phyloP scores from a whole-genome alignment of 2,113 vertebrate species.

The Cervus canadensis region DNA sequence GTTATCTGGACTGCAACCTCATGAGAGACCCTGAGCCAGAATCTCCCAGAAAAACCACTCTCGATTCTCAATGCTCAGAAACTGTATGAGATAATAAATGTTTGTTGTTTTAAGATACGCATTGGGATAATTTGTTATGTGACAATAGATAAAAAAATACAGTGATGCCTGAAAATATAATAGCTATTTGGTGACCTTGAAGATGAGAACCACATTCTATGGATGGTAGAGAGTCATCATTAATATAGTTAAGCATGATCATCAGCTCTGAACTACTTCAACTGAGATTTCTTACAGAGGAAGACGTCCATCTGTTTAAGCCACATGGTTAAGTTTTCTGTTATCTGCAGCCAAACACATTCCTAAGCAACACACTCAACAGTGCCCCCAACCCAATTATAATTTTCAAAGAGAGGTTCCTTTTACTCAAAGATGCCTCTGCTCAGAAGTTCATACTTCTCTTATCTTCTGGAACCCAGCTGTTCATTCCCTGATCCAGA shows the following conservation, averaged over 20 bases:
- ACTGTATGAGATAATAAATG: not conserved
- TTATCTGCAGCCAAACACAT: slow-evolving; percentile 25
- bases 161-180: not conserved
- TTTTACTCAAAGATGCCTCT: slow-evolving; percentile 22
- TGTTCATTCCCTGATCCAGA: slow-evolving; percentile 29
- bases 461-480: slow-evolving; percentile 37
- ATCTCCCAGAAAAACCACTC: not conserved
- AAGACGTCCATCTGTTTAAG: not conserved
- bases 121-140: not conserved
- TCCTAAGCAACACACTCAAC: not conserved
- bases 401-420: slow-evolving; percentile 12
- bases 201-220: not conserved
- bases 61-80: slow-evolving; percentile 1
- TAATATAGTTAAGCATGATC: not conserved
- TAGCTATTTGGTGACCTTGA: not conserved
- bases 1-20: not conserved
- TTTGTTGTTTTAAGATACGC: not conserved
- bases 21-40: not conserved
- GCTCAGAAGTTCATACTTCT: not conserved
- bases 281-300: not conserved
- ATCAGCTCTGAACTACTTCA: not conserved
- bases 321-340: not conserved
- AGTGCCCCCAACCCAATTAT: not conserved
- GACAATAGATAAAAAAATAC: not conserved
- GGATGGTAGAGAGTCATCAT: not conserved